phyloP scores from a whole-genome alignment of 1,140 invertebrate species.

The Sycobia sp. region DNA sequence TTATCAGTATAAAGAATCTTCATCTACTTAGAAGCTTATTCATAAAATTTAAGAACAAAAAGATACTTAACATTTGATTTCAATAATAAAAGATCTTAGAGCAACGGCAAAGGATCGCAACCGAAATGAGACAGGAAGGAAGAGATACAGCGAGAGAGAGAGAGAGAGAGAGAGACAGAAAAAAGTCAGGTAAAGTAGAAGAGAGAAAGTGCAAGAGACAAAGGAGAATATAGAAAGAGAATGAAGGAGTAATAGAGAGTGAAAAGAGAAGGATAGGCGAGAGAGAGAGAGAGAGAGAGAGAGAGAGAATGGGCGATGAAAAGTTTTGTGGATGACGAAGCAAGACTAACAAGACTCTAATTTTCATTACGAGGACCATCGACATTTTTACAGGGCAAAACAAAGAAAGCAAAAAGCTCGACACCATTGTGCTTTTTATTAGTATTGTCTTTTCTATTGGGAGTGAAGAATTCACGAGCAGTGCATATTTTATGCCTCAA shows the following conservation, averaged over 20 bases:
- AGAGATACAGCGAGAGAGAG: neutral
- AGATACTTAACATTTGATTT: neutral
- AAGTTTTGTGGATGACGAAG: constrained; percentile 15
- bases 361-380: too few species aligned
- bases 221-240: too few species aligned
- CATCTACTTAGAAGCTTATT: neutral
- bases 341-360: constrained; percentile 23
- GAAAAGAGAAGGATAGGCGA: too few species aligned
- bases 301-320: too few species aligned
- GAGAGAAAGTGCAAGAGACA: too few species aligned
- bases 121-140: neutral
- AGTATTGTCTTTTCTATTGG: neutral
- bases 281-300: too few species aligned
- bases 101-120: too few species aligned
- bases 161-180: too few species aligned
- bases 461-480: neutral
- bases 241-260: too few species aligned
- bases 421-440: neutral
- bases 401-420: neutral
- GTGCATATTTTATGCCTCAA: neutral
- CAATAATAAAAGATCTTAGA: constrained; percentile 16
- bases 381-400: too few species aligned
- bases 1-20: neutral
- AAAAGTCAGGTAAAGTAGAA: too few species aligned
- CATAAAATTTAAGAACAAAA: constrained; percentile 9